Percentiles rank a stretch among this genome's conserved stretches.
Evolutionary conservation across 2,797 vertebrate genomes (phyloP).

Genomic region (Macrochelys suwanniensis): DNA sequence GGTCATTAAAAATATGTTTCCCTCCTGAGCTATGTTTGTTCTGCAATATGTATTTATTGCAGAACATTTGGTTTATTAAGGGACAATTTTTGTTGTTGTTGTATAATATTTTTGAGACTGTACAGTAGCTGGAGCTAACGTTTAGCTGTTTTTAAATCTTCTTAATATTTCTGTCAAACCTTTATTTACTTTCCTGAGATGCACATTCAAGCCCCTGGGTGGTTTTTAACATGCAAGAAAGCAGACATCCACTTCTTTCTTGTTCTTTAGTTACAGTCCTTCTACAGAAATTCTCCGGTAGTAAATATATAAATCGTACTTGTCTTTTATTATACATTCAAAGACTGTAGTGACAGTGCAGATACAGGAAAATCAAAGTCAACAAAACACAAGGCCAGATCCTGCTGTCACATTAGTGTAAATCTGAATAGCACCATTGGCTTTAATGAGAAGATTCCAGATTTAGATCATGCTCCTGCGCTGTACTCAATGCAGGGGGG

Average conservation of each 20-base stretch:
- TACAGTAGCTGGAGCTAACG: not conserved
- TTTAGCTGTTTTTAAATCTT: slow-evolving; percentile 18
- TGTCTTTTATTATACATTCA: slow-evolving; percentile 10
- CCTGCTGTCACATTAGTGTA: not conserved
- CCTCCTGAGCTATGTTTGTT: not conserved
- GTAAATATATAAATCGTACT: not conserved
- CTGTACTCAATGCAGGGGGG: not conserved
- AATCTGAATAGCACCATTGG: not conserved
- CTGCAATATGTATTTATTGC: slow-evolving; percentile 22
- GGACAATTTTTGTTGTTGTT: slow-evolving; percentile 3
- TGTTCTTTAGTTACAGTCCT: not conserved
- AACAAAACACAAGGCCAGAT: not conserved
- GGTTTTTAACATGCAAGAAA: slow-evolving; percentile 13
- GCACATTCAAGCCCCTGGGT: not conserved
- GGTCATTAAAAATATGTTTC: slow-evolving; percentile 37
- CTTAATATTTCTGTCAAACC: not conserved
- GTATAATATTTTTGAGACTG: slow-evolving; percentile 28
- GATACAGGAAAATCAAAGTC: slow-evolving; percentile 5
- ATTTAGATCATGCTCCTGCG: not conserved
- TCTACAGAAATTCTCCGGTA: not conserved
- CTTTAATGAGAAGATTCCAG: not conserved
- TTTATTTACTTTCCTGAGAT: slow-evolving; percentile 35
- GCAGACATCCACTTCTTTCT: not conserved
- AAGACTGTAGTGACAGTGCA: slow-evolving; percentile 13
- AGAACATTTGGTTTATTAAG: slow-evolving; percentile 38